Base-by-base conservation (phyloP, 2,113 vertebrate species). In the Archocentrus centrarchus region DNA sequence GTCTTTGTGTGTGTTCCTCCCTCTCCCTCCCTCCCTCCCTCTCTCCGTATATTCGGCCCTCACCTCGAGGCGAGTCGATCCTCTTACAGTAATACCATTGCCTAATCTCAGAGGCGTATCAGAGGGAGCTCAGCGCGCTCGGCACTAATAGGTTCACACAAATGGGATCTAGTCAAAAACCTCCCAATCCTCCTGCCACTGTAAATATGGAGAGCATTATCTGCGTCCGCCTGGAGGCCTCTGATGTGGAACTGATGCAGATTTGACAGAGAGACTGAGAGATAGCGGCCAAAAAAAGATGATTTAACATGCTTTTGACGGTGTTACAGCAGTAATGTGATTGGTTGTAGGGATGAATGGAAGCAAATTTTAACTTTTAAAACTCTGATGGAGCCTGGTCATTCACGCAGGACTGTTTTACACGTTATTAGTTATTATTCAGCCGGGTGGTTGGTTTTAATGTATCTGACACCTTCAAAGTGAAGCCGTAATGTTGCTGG, bases 71-170 rank as follows among this genome's bases (percentile, higher is more conserved):
- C 93, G 11, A 90, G 89, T 86, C 87, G 92, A 95, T 95, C 94
- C 93, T 94, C 94, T 95, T 94, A 94, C 92, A 84, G 90, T 94
- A 94, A 94, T 93, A 90, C 93, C 92, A 81, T 91, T 87, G 79
- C 89, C 86, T 93, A 93, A 95, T 94, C 94, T 94, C 90, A 90
- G 91, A 91, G 90, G 89, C 92, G 88, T 93, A 94, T 95, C 94
- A 93, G 79, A 86, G 91, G 80, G 82, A 79, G 89, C 91, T 92
- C 84, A 86, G 82, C 83, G 91, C 84, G 90, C 86, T 91, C 88
- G 58, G 78, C 83, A 87, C 91, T 94, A 94, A 94, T 88, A 94
- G 93, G 90, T 93, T 95, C 92, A 93, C 89, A 89, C 89, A 93
- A 94, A 95, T 92, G 90, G 90, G 92, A 94, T 95, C 92, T 82